Conservation (phyloP, 2,888 invertebrate genomes). For the Synergus itoensis region DNA sequence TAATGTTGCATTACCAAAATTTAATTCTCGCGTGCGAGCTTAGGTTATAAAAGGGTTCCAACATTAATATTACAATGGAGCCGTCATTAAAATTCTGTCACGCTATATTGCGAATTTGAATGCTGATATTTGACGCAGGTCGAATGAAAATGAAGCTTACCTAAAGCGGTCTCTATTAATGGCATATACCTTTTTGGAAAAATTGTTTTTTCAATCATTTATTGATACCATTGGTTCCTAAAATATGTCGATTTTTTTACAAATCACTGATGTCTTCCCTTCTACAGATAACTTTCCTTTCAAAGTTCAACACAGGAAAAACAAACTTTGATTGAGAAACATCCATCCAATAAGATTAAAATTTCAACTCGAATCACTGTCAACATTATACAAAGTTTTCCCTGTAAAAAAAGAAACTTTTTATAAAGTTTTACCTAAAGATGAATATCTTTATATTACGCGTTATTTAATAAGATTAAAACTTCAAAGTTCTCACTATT, state of each 20-base stretch:
- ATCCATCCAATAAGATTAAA: no score
- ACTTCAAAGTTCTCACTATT: no score
- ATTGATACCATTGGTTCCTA: constrained; percentile 6
- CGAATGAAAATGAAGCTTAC: constrained; percentile 27
- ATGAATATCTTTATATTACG: background rate
- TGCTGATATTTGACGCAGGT: constrained; percentile 27
- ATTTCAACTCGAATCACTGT: no score
- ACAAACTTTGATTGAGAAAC: no score
- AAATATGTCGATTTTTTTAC: constrained; percentile 6
- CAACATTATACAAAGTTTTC: background rate
- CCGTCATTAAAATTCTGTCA: constrained; percentile 25
- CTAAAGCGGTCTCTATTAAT: constrained; percentile 5
- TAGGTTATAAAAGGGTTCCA: constrained; percentile 12
- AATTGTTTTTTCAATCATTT: constrained; percentile 18
- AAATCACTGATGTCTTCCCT: constrained; percentile 20
- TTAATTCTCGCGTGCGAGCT: constrained; percentile 23
- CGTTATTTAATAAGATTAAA: no score
- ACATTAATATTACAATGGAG: constrained; percentile 18
- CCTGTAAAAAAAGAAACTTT: background rate
- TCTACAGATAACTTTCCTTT: background rate
- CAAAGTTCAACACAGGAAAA: no score
- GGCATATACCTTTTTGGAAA: constrained; percentile 17
- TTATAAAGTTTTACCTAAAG: background rate
- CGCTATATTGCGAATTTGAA: constrained; percentile 1
- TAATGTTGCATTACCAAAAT: constrained; percentile 28